phyloP scores from a whole-genome alignment of 2,797 vertebrate genomes.

The Lithobates sylvaticus region DNA sequence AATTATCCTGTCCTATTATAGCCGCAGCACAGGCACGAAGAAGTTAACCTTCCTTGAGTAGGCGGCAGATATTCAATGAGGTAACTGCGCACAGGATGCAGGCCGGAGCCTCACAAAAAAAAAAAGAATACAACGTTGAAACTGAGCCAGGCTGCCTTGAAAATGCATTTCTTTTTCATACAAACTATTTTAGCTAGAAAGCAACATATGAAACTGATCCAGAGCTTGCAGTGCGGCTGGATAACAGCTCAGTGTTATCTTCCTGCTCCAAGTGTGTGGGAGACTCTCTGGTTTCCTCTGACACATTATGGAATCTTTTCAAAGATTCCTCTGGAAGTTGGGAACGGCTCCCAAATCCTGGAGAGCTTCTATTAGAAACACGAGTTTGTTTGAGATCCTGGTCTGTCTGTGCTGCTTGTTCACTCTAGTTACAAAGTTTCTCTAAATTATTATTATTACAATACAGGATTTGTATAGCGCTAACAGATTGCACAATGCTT shows the following conservation, averaged over 20 bases:
- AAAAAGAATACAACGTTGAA: constrained; percentile 47
- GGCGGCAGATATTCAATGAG: constrained; percentile 59
- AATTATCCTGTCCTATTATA: background rate
- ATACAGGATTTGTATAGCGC: too few species aligned
- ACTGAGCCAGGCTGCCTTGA: constrained; percentile 49
- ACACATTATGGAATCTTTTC: constrained; percentile 77
- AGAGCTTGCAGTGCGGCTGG: constrained; percentile 69
- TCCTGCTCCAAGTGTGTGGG: constrained; percentile 81
- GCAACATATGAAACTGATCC: constrained; percentile 75
- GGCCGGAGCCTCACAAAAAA: constrained; percentile 51
- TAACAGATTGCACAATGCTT: too few species aligned
- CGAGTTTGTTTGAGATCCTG: constrained; percentile 57
- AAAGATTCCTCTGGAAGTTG: constrained; percentile 72
- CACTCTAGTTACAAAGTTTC: background rate
- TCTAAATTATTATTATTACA: background rate
- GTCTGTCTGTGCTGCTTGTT: background rate
- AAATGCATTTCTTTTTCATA: constrained; percentile 55
- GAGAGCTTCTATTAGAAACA: constrained; percentile 72
- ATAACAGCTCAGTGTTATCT: constrained; percentile 74
- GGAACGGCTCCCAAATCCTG: constrained; percentile 66
- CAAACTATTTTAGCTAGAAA: constrained; percentile 73
- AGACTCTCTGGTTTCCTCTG: constrained; percentile 77
- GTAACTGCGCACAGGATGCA: constrained; percentile 59
- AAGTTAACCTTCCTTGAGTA: constrained; percentile 51
- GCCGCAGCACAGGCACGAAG: constrained; percentile 10